Conservation (phyloP, 2,888 invertebrate genomes). For the Nymphalis polychloros region DNA sequence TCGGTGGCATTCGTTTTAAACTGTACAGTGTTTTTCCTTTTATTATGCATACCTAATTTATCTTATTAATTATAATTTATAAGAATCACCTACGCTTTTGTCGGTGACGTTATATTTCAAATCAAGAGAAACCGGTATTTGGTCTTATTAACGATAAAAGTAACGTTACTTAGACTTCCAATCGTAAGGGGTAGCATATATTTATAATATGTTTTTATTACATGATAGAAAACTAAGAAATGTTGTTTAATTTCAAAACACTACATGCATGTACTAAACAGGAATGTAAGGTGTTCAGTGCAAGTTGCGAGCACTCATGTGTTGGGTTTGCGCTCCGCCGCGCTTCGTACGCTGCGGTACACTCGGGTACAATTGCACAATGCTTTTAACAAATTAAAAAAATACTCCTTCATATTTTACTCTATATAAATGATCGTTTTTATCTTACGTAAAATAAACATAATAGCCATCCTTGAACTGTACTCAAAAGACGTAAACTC, state of each 20-base stretch:
- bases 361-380: constrained; percentile 4
- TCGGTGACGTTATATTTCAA: neutral
- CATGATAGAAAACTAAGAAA: no score
- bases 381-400: neutral
- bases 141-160: neutral
- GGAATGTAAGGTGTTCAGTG: neutral
- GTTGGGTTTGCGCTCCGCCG: neutral
- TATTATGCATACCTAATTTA: no score
- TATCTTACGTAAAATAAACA: neutral
- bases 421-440: neutral
- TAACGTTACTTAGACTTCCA: no score
- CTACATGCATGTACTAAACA: no score
- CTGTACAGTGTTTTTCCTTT: no score
- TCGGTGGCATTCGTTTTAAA: no score
- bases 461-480: neutral
- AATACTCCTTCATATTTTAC: neutral
- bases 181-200: no score
- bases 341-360: neutral
- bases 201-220: no score
- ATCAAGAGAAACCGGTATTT: neutral
- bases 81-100: neutral
- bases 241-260: no score
- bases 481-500: neutral
- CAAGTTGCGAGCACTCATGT: neutral
- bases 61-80: neutral